Conservation (phyloP, 1,140 invertebrate species). For the Pristionchus pacificus region DNA sequence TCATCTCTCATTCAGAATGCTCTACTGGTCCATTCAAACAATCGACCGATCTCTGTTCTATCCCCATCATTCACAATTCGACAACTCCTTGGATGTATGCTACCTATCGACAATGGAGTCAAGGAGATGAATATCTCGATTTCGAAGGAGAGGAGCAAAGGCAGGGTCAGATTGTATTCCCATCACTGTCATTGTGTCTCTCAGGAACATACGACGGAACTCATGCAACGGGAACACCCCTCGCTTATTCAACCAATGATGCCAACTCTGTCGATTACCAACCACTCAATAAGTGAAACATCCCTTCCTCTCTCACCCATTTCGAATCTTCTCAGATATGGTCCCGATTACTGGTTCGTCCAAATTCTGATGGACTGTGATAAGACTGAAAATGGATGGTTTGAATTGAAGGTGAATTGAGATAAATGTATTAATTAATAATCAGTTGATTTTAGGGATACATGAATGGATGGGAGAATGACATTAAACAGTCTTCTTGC, state of each 20-base stretch:
- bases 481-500: conserved; percentile 45
- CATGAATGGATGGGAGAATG: conserved; percentile 52
- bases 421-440: background rate
- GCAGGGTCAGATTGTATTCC: conserved; percentile 52
- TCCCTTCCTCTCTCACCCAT: no score
- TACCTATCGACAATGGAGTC: conserved; percentile 59
- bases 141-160: conserved; percentile 60
- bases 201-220: conserved; percentile 53
- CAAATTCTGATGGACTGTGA: conserved; percentile 62
- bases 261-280: conserved; percentile 53
- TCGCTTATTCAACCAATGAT: conserved; percentile 61
- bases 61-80: conserved; percentile 59
- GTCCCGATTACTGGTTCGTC: conserved; percentile 63
- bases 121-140: conserved; percentile 59
- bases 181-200: no score
- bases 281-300: conserved; percentile 48
- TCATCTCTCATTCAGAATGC: no score
- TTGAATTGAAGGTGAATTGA: conserved; percentile 63
- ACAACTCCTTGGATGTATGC: conserved; percentile 55
- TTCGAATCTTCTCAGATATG: no score
- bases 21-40: conserved; percentile 38
- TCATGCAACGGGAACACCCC: conserved; percentile 58
- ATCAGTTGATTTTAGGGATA: conserved; percentile 24
- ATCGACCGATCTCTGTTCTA: conserved; percentile 46
- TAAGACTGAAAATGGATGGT: conserved; percentile 60